Base-by-base conservation (phyloP, 2,113 vertebrate genomes). In the Benitochromis conjunctus region DNA sequence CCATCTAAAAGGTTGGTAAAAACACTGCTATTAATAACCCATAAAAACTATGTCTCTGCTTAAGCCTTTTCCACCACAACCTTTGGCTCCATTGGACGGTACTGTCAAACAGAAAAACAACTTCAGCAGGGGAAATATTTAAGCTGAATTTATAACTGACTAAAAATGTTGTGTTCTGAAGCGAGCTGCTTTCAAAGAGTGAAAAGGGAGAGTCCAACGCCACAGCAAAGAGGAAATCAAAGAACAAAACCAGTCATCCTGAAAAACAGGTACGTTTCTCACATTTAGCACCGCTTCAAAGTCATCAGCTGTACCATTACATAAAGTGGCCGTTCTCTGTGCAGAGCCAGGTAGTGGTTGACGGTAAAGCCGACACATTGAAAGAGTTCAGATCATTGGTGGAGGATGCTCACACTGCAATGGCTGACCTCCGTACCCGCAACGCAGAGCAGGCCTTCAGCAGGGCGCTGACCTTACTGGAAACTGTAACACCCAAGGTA, bases 361-460 rank as follows among this genome's bases (percentile, higher is more conserved):
- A 24, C 0, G 5, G 19, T 26, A 91, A 79, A 84, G 29, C 55
- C 0, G 12, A 5, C 2, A 2, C 78, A 14, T 82, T 71, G 9
- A 86, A 82, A 41, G 78, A 93, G 79, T 69, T 99, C 77, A 93
- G 91, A 7, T 80, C 87, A 1, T 18, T 96, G 19, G 96, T 98
- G 7, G 89, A 79, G 69, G 97, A 97, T 0, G 98, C 96, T 0
- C 96, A 96, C 26, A 80, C 66, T 0, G 97, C 97, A 12, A 88
- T 99, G 84, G 38, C 80, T 13, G 97, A 98, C 88, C 96, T 97
- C 43, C 96, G 96, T 5, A 97, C 94, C 85, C 95, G 91, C 24
- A 96, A 96, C 0, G 98, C 98, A 0, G 96, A 97, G 1, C 93
- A 95, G 34, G 95, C 96, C 18, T 99, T 99, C 56, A 93, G 95